Base-by-base conservation (phyloP, 2,113 vertebrate species). In the Chrysemys picta region DNA sequence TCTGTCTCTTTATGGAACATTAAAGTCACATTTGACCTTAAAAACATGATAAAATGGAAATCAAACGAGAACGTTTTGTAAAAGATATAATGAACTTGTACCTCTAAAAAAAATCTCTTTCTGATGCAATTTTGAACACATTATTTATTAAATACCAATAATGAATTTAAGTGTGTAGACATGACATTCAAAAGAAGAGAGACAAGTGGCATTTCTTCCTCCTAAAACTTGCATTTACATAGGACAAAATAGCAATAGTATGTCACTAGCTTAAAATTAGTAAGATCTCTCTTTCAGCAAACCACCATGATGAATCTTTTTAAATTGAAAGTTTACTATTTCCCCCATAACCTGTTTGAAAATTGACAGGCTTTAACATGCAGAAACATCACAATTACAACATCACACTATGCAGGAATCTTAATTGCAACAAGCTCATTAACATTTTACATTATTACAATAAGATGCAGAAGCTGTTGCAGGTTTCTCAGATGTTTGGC, bases 1-100 rank as follows among this genome's bases (percentile, higher is more conserved):
- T 99, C 98, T 99, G 99, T 99, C 99, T 99, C 98, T 98, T 99
- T 99, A 99, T 98, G 98, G 98, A 98, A 98, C 97, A 98, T 99
- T 98, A 99, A 98, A 98, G 98, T 98, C 98, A 98, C 98, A 98
- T 98, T 98, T 99, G 99, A 99, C 99, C 99, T 99, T 99, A 98
- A 98, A 54, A 98, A 98, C 96, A 98, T 97, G 97, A 98, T 98
- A 98, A 98, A 98, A 98, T 97, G 95, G 95, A 98, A 98, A 98
- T 94, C 94, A 98, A 98, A 98, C 92, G 93, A 96, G 97, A 98
- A 97, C 97, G 95, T 95, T 98, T 97, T 97, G 94, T 97, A 97
- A 97, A 94, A 96, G 93, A 96, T 93, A 96, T 81, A 96, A 96
- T 96, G 96, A 98, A 98, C 97, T 98, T 98, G 79, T 92, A 97